Evolutionary conservation across 2,888 invertebrate genomes (phyloP).

Genomic region (Margaritifera margaritifera): DNA sequence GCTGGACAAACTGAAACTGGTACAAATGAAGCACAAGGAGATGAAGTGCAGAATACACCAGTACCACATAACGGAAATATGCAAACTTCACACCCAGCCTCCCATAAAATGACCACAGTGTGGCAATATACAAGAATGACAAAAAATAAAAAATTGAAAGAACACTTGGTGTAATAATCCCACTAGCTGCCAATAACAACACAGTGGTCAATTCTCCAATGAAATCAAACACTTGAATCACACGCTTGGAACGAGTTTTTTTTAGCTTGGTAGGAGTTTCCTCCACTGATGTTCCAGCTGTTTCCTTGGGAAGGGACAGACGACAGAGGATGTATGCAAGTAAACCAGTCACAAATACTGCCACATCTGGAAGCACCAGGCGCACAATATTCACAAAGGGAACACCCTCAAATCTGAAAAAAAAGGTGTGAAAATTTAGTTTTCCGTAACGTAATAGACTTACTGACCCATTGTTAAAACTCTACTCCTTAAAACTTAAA

Average conservation of each 20-base stretch:
- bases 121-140: slow-evolving; percentile 86
- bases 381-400: slow-evolving; percentile 56
- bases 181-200: slow-evolving; percentile 71
- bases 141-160: slow-evolving; percentile 90
- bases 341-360: slow-evolving; percentile 57
- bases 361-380: slow-evolving; percentile 66
- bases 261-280: slow-evolving; percentile 6
- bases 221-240: slow-evolving; percentile 37
- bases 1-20: slow-evolving; percentile 88
- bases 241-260: slow-evolving; percentile 23
- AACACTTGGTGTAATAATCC: slow-evolving; percentile 86
- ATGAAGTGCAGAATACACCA: slow-evolving; percentile 84
- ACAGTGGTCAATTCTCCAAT: slow-evolving; percentile 58
- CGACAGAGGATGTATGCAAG: slow-evolving; percentile 56
- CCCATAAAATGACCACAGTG: slow-evolving; percentile 82
- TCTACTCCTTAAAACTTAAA: too few species aligned
- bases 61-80: slow-evolving; percentile 64
- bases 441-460: background rate
- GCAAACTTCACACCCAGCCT: slow-evolving; percentile 86
- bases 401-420: slow-evolving; percentile 55
- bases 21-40: slow-evolving; percentile 84
- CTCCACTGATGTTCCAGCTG: background rate
- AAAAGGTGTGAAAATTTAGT: background rate
- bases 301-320: slow-evolving; percentile 36
- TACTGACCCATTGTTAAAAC: too few species aligned